Percentiles rank a stretch among this genome's conserved stretches.
Evolutionary conservation across 2,797 vertebrate species (phyloP).

Genomic region (Microcaecilia unicolor): DNA sequence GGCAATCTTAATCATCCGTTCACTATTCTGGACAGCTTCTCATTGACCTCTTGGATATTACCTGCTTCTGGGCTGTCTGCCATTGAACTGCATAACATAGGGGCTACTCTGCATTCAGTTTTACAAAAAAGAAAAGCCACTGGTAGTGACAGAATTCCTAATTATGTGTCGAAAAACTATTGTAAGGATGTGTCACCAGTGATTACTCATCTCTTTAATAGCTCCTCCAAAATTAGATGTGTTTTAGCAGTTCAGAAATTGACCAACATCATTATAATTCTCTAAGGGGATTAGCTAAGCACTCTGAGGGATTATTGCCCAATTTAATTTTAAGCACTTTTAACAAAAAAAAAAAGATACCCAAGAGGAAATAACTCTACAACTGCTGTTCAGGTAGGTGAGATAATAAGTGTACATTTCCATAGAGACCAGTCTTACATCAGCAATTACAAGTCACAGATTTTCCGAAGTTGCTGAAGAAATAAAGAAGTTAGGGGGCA

Average conservation of each 20-base stretch:
- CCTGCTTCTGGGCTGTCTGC: conserved; percentile 18
- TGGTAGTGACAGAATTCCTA: conserved; percentile 31
- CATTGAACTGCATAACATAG: not conserved
- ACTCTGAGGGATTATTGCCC: conserved; percentile 24
- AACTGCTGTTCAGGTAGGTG: conserved; percentile 7
- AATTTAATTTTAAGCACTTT: conserved; percentile 23
- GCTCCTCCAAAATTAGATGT: conserved; percentile 22
- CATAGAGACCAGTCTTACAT: conserved; percentile 9
- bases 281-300: conserved; percentile 21
- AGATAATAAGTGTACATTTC: not conserved
- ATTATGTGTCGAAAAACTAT: conserved; percentile 40
- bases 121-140: conserved; percentile 12
- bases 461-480: not conserved
- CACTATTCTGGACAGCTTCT: conserved; percentile 22
- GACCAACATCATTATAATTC: conserved; percentile 24
- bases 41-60: conserved; percentile 22
- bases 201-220: conserved; percentile 33
- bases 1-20: conserved; percentile 32
- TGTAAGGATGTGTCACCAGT: conserved; percentile 29
- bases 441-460: conserved; percentile 10
- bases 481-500: conserved; percentile 1
- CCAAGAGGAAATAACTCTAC: conserved; percentile 11
- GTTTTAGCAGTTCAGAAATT: conserved; percentile 37
- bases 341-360: conserved; percentile 19
- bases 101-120: conserved; percentile 17